Conservation (phyloP, 2,113 vertebrate genomes). For the Scatophagus argus region DNA sequence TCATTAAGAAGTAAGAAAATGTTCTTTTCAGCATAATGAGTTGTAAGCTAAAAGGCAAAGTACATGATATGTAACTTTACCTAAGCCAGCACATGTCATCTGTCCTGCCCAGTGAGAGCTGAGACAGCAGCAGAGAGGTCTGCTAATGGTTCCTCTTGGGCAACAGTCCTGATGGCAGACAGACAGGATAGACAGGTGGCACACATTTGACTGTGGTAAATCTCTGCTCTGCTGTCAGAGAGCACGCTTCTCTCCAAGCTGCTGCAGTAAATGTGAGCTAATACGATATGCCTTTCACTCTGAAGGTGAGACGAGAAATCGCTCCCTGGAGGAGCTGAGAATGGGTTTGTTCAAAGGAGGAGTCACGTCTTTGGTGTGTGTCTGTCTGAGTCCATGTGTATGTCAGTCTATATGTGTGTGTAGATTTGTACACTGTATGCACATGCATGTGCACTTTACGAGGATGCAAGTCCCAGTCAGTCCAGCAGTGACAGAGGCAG, state of each 20-base stretch:
- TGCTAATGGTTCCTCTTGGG: constrained; percentile 49
- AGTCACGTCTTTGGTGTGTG: constrained; percentile 9
- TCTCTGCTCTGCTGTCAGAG: constrained; percentile 55
- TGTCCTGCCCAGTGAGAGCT: constrained; percentile 33
- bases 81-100: constrained; percentile 28
- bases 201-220: constrained; percentile 64
- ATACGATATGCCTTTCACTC: constrained; percentile 55
- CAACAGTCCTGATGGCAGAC: constrained; percentile 42
- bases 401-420: constrained; percentile 1
- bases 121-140: constrained; percentile 44
- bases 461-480: background rate
- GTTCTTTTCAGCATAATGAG: too few relatives aligned
- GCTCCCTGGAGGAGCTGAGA: constrained; percentile 12
- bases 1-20: too few relatives aligned
- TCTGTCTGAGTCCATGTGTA: background rate
- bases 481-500: background rate
- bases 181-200: constrained; percentile 71
- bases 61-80: constrained; percentile 14
- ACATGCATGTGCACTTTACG: background rate
- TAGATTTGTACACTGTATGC: background rate
- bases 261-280: constrained; percentile 67
- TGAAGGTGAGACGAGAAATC: constrained; percentile 48
- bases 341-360: constrained; percentile 11
- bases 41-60: constrained; percentile 4
- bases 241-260: constrained; percentile 43